Base-by-base conservation (phyloP, 1,140 invertebrate species). In the Asbolus verrucosus region DNA sequence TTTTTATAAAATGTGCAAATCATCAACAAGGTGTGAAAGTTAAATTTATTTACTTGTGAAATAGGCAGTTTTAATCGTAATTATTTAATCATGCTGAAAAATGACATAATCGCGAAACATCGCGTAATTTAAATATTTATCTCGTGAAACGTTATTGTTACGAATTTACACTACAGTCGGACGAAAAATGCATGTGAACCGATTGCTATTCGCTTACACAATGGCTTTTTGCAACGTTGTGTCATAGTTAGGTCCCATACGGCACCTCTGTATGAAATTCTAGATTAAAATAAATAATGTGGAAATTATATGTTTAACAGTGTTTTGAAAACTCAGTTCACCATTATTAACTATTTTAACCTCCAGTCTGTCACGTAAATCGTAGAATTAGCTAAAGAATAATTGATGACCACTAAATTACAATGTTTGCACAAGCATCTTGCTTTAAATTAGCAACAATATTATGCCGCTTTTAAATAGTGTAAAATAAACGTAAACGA, bases 21-120 rank as follows among this genome's bases (percentile, higher is more conserved):
- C 19, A 11, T 30, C 18, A 21, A 54, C 14, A 21, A 54, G 21
- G 46, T 54, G 46, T 54, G 46, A 54, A 54, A 54, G 46, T 54
- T 46, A 18, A 54, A 54, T 54, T 54, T 27, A 27, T 27, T 54
- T 50, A 27, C 3, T 27, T 27, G 19, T 50, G 43, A 18, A 50
- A 43, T 14, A 43, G 39, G 13, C 11, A 9, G 33, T 4, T 38
- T 43, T 16, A 15, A 43, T 43, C 16, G 39, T 43, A 43, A 43
- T 43, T 43, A 43, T 43, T 43, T 50, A 6, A 21, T 50, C 8
- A 16, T 54, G 14, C 3, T 19, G 41, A 16, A 39, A 39, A 54
- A 27, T 54, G 46, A 54, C 46, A 54, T 54, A 54, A 54, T 19
- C 46, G 46, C 46, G 11, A 19, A 21, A 50, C n/a, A 27, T 13